Evolutionary conservation across 2,797 vertebrate genomes (phyloP), one percentile per base, ranked within the genome.

Genomic region (Acipenser ruthenus): DNA sequence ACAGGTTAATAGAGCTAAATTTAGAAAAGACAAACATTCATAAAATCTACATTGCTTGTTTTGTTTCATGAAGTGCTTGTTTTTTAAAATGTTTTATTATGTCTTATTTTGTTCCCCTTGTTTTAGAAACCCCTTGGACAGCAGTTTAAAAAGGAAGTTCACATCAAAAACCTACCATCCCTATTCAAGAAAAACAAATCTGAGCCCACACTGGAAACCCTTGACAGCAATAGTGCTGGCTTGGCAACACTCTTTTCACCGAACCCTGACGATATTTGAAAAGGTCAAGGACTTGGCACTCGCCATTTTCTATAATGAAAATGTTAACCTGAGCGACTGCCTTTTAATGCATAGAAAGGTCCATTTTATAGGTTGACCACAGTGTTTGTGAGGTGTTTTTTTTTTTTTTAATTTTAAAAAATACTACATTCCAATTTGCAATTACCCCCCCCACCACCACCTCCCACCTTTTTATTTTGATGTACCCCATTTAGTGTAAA

Each of bases 91-190:
- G 18, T 18, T 18, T 18, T 18, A 18, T 18, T 18, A 1, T 18
- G 18, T 2, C 18, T 18, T 67, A 58, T 49, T 65, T 37, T 67
- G 50, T 37, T 52, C 53, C 49, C 60, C 37, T 37, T 37, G 37
- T 75, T 64, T 75, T 86, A 98, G 96, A 98, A 96, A 86, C 93
- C 96, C 23, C 85, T 99, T 2, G 96, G 94, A 72, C 93, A 99
- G 79, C 94, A 99, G 82, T 99, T 98, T 79, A 94, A 92, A 77
- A 99, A 99, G 80, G 96, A 98, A 83, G 95, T 98, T 77, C 97
- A 99, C 70, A 98, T 99, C 84, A 91, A 93, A 80, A 98, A 99
- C 80, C 93, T 99, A 71, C 97, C 96, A 1, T 93, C 93, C 6
- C 93, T 99, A 72, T 98, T 95, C 80, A 98, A 97, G 85, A 95